phyloP scores from a whole-genome alignment of 2,113 vertebrate genomes.

The Cacatua alba region DNA sequence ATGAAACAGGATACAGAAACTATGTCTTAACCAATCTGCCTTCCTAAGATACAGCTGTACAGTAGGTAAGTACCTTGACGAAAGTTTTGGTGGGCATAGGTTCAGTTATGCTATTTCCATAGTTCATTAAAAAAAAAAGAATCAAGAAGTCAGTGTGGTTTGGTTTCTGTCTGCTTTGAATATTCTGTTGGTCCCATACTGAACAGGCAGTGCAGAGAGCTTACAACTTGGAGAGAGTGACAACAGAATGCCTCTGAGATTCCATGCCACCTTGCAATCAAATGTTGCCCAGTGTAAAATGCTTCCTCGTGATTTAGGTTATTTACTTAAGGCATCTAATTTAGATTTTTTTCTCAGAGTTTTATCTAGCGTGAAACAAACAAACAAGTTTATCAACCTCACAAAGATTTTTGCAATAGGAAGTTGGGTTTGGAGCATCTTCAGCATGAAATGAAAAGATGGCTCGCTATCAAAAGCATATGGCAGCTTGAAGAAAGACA shows the following conservation, averaged over 20 bases:
- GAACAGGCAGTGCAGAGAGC: conserved; percentile 33
- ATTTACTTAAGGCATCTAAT: conserved; percentile 65
- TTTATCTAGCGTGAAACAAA: conserved; percentile 5
- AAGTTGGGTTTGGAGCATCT: conserved; percentile 41
- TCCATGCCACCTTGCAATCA: background rate
- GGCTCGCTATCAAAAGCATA: background rate
- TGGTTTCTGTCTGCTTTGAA: background rate
- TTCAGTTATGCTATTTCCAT: conserved; percentile 9
- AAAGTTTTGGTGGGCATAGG: background rate
- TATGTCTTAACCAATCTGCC: background rate
- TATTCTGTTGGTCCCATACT: conserved; percentile 35
- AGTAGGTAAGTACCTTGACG: conserved; percentile 48
- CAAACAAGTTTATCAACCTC: background rate
- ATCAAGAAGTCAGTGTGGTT: background rate
- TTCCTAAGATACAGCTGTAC: background rate
- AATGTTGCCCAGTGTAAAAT: conserved; percentile 50
- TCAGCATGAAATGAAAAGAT: background rate
- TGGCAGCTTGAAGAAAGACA: background rate
- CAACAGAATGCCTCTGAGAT: background rate
- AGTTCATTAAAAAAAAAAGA: background rate
- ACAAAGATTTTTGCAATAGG: conserved; percentile 27
- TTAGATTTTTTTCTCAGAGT: background rate
- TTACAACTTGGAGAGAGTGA: background rate
- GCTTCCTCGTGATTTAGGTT: background rate
- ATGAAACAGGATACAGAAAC: background rate